Evolutionary conservation across 92 coral and sea anemone species (phyloP).

Genomic region (Porites lobata): DNA sequence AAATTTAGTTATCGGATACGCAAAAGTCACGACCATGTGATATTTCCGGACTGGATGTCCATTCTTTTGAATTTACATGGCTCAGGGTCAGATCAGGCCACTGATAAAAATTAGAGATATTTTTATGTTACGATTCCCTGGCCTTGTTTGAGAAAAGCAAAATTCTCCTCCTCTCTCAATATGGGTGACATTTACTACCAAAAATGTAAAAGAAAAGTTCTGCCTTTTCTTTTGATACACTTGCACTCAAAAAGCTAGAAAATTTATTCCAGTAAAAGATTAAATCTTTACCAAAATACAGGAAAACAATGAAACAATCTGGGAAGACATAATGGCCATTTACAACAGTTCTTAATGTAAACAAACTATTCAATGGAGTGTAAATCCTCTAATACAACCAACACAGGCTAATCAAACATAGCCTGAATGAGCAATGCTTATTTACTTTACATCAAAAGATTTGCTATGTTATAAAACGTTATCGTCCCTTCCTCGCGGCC

Average conservation of each 20-base stretch:
- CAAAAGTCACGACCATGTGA: too few species aligned
- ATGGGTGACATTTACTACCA: neutral
- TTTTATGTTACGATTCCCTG: neutral
- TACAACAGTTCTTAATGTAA: slow-evolving; percentile 20
- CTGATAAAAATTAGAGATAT: neutral
- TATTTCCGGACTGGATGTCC: slow-evolving; percentile 24
- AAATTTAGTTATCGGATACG: neutral
- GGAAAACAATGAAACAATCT: slow-evolving; percentile 31
- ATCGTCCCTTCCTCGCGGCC: neutral
- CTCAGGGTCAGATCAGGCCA: neutral
- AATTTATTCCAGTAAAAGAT: slow-evolving; percentile 34
- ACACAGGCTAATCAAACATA: neutral
- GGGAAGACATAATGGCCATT: slow-evolving; percentile 17
- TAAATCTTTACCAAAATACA: slow-evolving; percentile 19
- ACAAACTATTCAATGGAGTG: slow-evolving; percentile 8
- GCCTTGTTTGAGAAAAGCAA: neutral
- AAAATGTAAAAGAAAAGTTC: too few species aligned
- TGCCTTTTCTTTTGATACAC: neutral
- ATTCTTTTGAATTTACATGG: neutral
- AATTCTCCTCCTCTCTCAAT: neutral
- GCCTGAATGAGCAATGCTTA: neutral
- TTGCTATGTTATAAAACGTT: neutral
- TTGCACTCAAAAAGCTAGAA: slow-evolving; percentile 19
- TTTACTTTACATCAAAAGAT: neutral
- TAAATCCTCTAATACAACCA: neutral